A percentile compares a stretch with the other conserved stretches of the same genome.
Evolutionary conservation across 2,888 invertebrate genomes (phyloP).

Genomic region (Platycheirus albimanus): DNA sequence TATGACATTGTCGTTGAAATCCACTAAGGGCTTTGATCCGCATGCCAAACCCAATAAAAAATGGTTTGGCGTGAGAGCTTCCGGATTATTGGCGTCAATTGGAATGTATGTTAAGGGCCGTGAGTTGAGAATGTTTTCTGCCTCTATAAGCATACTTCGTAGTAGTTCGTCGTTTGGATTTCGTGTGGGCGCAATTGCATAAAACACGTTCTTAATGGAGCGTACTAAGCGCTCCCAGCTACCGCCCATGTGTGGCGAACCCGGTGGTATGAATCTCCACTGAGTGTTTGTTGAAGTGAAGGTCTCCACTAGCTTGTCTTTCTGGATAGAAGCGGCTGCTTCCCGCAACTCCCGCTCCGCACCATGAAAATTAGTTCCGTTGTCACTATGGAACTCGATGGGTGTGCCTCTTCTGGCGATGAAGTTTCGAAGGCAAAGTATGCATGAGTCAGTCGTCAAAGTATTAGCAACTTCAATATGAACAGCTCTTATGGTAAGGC

Average conservation of each 20-base stretch:
- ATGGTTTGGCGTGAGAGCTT: background rate
- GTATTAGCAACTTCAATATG: slow-evolving; percentile 60
- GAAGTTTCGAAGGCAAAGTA: slow-evolving; percentile 64
- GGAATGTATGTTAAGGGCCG: background rate
- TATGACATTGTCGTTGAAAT: background rate
- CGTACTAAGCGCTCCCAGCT: slow-evolving; percentile 8
- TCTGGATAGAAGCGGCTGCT: background rate
- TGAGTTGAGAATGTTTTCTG: background rate
- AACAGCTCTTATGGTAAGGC: slow-evolving; percentile 65
- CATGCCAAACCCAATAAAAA: background rate
- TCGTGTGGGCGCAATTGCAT: background rate
- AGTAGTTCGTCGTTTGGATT: background rate
- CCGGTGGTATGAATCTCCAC: slow-evolving; percentile 20
- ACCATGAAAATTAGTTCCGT: slow-evolving; percentile 71
- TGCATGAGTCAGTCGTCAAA: slow-evolving; percentile 54
- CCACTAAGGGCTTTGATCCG: background rate
- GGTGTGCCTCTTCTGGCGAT: slow-evolving; percentile 62
- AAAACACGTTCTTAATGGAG: background rate
- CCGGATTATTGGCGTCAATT: background rate
- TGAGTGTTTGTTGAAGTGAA: slow-evolving; percentile 4
- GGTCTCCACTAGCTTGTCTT: background rate
- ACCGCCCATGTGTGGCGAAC: slow-evolving; percentile 15
- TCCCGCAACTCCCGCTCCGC: slow-evolving; percentile 61
- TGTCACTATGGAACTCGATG: slow-evolving; percentile 55
- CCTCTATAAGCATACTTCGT: no score